Evolutionary conservation across 2,113 vertebrate genomes (phyloP).

Genomic region (Ciconia maguari): DNA sequence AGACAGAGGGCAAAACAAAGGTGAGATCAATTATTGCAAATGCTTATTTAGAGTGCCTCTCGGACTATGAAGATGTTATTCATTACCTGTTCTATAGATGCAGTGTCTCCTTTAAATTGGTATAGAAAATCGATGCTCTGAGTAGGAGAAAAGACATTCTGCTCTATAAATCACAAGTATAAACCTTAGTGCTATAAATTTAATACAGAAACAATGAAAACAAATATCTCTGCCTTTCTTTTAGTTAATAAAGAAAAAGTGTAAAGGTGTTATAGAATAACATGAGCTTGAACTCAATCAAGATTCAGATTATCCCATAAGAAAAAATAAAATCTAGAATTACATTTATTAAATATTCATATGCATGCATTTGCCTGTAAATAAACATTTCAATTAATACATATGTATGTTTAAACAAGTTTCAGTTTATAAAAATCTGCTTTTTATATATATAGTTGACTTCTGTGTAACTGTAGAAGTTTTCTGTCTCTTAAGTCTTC

Average conservation of each 20-base stretch:
- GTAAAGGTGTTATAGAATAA: not conserved
- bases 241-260: constrained; percentile 30
- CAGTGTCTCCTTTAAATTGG: constrained; percentile 37
- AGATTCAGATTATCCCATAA: not conserved
- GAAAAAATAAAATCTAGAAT: not conserved
- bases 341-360: not conserved
- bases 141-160: constrained; percentile 24
- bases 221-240: not conserved
- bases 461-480: not conserved
- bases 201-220: constrained; percentile 46
- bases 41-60: constrained; percentile 35
- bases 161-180: constrained; percentile 44
- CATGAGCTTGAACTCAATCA: not conserved
- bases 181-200: constrained; percentile 41
- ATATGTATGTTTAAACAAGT: not conserved
- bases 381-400: not conserved
- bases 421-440: not conserved
- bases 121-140: constrained; percentile 62
- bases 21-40: not conserved
- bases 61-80: constrained; percentile 52
- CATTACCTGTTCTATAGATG: constrained; percentile 22
- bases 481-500: constrained; percentile 45
- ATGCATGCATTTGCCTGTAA: not conserved
- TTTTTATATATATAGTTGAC: not conserved
- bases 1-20: not conserved